These are phyloP conservation scores for Podarcis lilfordi DNA, from an alignment of 2,797 vertebrate genomes.

Conservation along the genomic window DNA sequence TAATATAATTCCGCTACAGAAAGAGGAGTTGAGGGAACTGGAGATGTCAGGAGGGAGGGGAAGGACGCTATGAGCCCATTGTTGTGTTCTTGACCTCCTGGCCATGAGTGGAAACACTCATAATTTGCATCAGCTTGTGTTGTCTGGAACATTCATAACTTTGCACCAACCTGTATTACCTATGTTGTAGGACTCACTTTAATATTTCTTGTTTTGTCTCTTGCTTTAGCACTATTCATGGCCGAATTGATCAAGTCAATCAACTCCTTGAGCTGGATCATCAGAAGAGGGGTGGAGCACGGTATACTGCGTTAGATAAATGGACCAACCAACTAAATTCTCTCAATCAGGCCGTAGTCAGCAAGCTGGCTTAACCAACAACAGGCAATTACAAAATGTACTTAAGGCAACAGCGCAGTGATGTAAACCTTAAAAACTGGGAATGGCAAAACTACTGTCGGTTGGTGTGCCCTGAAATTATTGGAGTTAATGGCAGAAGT, in stretches of 20 bases:
- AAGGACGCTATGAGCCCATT: background rate
- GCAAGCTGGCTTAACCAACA: slow-evolving; percentile 95
- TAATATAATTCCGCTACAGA: background rate
- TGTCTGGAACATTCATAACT: background rate
- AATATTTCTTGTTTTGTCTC: slow-evolving; percentile 24
- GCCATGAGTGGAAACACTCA: background rate
- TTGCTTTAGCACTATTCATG: slow-evolving; percentile 93
- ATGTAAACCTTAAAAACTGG: slow-evolving; percentile 86
- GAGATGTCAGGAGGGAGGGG: background rate
- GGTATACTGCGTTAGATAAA: slow-evolving; percentile 99
- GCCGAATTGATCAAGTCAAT: slow-evolving; percentile 99
- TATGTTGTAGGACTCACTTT: background rate
- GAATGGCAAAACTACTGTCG: slow-evolving; percentile 86
- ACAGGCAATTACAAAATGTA: slow-evolving; percentile 79
- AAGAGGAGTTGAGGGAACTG: background rate
- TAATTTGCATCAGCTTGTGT: background rate
- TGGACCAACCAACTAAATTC: slow-evolving; percentile 99
- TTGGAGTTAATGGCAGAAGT: slow-evolving; percentile 84
- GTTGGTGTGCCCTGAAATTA: slow-evolving; percentile 85
- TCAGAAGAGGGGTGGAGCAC: slow-evolving; percentile 98
- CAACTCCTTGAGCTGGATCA: slow-evolving; percentile 99
- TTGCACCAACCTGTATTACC: background rate
- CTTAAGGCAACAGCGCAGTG: slow-evolving; percentile 82
- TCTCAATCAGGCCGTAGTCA: slow-evolving; percentile 98
- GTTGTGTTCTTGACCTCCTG: background rate